Evolutionary conservation across 1,140 invertebrate genomes (phyloP), one percentile per base, ranked within the genome.

Genomic region (Orchestia grillus): DNA sequence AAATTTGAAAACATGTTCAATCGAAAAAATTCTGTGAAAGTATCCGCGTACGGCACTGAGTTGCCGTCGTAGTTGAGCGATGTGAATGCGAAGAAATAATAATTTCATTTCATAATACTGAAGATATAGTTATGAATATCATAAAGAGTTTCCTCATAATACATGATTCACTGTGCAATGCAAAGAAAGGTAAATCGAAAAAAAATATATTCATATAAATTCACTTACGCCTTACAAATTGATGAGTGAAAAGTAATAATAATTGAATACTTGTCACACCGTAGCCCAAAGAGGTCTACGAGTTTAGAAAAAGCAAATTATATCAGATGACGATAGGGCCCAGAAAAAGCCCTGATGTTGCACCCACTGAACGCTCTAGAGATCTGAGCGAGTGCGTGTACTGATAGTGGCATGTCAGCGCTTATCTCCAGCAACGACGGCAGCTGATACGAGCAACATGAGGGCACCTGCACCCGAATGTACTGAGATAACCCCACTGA

Each of bases 381-480:
- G 62, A 96, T 88, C 15, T 96, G 44, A 96, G 95, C 87, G 1
- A 96, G 40, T 62, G 62, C 95, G n/a, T 16, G 40, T 88, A 53
- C 62, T 88, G 87, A 96, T 57, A 96, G 96, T 40, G 44, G 6
- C 41, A 45, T 41, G 87, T 91, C 62, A 62, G 28, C 8, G n/a
- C 43, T 92, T 91, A 96, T 91, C 87, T 62, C 43, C 41, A 11
- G 44, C 57, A 87, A 87, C 43, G 43, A 96, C 90, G 96, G 92
- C 95, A 95, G 96, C 95, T 95, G 77, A 96, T 96, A 95, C 0
- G 91, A 92, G 44, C 91, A 92, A 87, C 96, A 95, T 53, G 96
- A 91, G 96, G 97, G 96, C 95, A 96, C 91, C 95, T 96, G 96
- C 95, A 96, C 87, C 57, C 47, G 95, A 62, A 45, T 87, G 94